Percentiles rank a stretch among this genome's conserved stretches.
Evolutionary conservation across 1,140 invertebrate genomes (phyloP).

Genomic region (Diploscapter pachys): DNA sequence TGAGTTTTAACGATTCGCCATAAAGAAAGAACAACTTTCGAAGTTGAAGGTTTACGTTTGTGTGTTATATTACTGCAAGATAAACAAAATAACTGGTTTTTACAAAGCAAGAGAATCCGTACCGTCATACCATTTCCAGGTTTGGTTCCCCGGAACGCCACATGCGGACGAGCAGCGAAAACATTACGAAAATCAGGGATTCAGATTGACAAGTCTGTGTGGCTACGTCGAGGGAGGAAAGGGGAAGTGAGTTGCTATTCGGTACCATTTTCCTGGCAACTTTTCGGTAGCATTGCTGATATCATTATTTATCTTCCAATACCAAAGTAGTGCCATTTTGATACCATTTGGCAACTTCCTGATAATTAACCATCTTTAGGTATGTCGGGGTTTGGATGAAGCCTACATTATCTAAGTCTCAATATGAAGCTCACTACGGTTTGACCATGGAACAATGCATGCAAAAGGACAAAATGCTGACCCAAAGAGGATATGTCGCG

Average conservation of each 20-base stretch:
- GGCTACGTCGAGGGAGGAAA: conserved; percentile 41
- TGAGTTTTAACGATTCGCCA: too few relatives aligned
- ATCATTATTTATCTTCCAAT: too few relatives aligned
- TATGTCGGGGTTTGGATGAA: conserved; percentile 58
- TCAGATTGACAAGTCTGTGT: conserved; percentile 48
- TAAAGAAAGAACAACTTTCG: too few relatives aligned
- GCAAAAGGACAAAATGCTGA: conserved; percentile 44
- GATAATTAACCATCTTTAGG: conserved; percentile 21
- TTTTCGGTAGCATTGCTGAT: too few relatives aligned
- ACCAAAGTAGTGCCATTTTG: too few relatives aligned
- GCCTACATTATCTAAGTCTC: conserved; percentile 31
- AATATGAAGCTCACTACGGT: conserved; percentile 57
- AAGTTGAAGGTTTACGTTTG: too few relatives aligned
- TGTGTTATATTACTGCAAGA: too few relatives aligned
- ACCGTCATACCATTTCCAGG: conserved; percentile 32
- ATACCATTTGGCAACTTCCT: too few relatives aligned
- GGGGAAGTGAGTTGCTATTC: conserved; percentile 2
- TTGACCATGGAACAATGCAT: conserved; percentile 50
- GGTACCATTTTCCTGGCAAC: too few relatives aligned
- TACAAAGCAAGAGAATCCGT: too few relatives aligned
- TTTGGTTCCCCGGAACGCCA: conserved; percentile 55
- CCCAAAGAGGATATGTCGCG: conserved; percentile 49
- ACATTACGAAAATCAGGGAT: conserved; percentile 52
- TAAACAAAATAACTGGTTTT: too few relatives aligned
- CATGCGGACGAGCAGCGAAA: conserved; percentile 48